Evolutionary conservation across 2,888 invertebrate species (phyloP).

Genomic region (Macroteleia sp.): DNA sequence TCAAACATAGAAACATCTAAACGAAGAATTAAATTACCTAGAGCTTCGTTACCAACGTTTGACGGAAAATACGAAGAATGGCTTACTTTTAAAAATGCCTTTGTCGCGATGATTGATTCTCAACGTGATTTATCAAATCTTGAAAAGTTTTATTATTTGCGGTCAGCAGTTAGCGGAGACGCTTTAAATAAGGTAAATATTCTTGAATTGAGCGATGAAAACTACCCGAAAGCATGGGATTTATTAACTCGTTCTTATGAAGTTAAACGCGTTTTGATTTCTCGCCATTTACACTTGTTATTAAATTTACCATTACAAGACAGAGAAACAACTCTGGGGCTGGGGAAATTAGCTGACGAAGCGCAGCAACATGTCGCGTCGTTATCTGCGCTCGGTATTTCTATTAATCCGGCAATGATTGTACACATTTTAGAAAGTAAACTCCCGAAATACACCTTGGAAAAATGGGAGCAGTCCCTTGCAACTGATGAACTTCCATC

Average conservation of each 20-base stretch:
- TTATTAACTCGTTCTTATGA: conserved; percentile 54
- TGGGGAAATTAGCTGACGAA: too few species aligned
- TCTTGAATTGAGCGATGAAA: conserved; percentile 31
- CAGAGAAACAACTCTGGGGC: too few species aligned
- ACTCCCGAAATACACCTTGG: neutral
- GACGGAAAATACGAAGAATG: conserved; percentile 47
- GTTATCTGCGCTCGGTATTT: too few species aligned
- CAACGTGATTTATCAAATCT: conserved; percentile 39
- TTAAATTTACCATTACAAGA: neutral
- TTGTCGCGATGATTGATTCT: conserved; percentile 40
- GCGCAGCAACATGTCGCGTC: too few species aligned
- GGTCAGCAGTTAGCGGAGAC: neutral
- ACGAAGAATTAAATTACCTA: too few species aligned
- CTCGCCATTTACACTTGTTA: conserved; percentile 39
- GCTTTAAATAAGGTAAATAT: conserved; percentile 47
- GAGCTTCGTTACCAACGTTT: too few species aligned
- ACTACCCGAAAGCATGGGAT: conserved; percentile 53
- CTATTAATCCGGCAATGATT: too few species aligned
- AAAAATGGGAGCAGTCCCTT: conserved; percentile 13
- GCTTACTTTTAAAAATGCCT: conserved; percentile 62
- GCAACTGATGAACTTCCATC: conserved; percentile 33
- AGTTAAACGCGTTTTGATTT: conserved; percentile 51
- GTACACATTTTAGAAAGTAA: neutral
- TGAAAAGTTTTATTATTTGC: conserved; percentile 30
- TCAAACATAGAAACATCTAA: too few species aligned